Evolutionary conservation across 2,888 invertebrate species (phyloP).

Genomic region (Liodrosophila aerea): DNA sequence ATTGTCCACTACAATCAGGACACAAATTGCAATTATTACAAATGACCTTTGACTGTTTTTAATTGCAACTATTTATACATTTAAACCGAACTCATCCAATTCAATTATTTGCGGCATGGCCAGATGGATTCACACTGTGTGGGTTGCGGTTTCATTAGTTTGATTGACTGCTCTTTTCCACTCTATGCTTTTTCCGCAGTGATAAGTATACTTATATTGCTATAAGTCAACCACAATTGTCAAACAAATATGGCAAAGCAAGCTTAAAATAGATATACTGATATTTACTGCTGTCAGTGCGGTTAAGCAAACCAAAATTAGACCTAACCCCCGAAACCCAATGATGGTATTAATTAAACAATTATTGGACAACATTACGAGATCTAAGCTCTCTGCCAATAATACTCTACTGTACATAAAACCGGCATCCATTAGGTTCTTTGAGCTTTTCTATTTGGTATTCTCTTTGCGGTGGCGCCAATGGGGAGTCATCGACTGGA

Average conservation of each 20-base stretch:
- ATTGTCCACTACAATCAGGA: slow-evolving; percentile 40
- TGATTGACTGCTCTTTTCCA: slow-evolving; percentile 4
- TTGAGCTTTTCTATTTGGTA: slow-evolving; percentile 12
- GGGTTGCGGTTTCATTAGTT: slow-evolving; percentile 20
- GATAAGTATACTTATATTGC: slow-evolving; percentile 1
- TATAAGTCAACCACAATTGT: slow-evolving; percentile 32
- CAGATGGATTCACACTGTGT: slow-evolving; percentile 1
- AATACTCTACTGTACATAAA: slow-evolving; percentile 16
- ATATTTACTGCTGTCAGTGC: slow-evolving; percentile 31
- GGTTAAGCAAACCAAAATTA: slow-evolving; percentile 54
- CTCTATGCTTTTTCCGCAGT: neutral
- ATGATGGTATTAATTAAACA: slow-evolving; percentile 41
- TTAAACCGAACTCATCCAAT: slow-evolving; percentile 17
- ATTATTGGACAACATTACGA: slow-evolving; percentile 15
- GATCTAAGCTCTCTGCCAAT: neutral
- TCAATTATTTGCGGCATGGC: slow-evolving; percentile 40
- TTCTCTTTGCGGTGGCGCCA: slow-evolving; percentile 4
- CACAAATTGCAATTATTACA: slow-evolving; percentile 39
- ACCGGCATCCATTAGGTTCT: slow-evolving; percentile 30
- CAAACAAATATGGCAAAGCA: slow-evolving; percentile 31
- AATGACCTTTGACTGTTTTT: slow-evolving; percentile 30
- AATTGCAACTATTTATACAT: slow-evolving; percentile 42
- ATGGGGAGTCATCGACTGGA: too few relatives aligned
- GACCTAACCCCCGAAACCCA: slow-evolving; percentile 21
- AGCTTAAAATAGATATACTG: slow-evolving; percentile 33